Base-by-base conservation (phyloP, 2,113 vertebrate species). In the Capreolus pygargus region DNA sequence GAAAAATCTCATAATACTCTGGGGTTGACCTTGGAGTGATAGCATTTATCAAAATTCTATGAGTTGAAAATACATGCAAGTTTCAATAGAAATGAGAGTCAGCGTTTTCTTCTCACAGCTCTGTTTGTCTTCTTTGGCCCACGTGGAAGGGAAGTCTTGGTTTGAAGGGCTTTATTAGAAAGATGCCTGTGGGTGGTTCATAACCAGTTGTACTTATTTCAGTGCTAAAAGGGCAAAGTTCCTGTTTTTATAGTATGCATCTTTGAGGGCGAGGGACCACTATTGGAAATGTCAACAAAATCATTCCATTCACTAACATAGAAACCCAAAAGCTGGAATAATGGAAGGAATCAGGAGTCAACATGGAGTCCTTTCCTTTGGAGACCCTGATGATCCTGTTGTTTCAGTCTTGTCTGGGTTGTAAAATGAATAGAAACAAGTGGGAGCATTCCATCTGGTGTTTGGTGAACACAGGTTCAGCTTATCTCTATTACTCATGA, bases 211-310 rank as follows among this genome's bases (percentile, higher is more conserved):
- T 91, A 57, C 89, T 98, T 94, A 94, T 83, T 81, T 89, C 47
- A 64, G 27, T 52, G 60, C 60, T 87, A 43, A 86, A 70, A 96
- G 88, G 88, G 43, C 60, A 60, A 43, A 83, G 78, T 97, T 98
- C 85, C 95, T 97, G 89, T 97, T 96, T 96, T 91, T 87, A 97
- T 43, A 57, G 27, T 43, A 14, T 86, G 28, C 43, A 60, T 91
- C 76, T 83, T 55, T 74, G 36, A 91, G 88, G 74, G 25, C 39
- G 30, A 82, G 67, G 21, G 57, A 84, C 28, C 19, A 50, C 39
- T 67, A 2, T 5, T 74, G 55, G 76, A 96, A 96, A 91, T 28
- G 67, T 81, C 88, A 92, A 97, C 57, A 93, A 91, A 95, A 70
- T 36, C 67, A 95, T 55, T 60, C 25, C 8, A 36, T 89, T 94